Conservation (phyloP, 2,888 invertebrate genomes). For the Cremastinae sp. region DNA sequence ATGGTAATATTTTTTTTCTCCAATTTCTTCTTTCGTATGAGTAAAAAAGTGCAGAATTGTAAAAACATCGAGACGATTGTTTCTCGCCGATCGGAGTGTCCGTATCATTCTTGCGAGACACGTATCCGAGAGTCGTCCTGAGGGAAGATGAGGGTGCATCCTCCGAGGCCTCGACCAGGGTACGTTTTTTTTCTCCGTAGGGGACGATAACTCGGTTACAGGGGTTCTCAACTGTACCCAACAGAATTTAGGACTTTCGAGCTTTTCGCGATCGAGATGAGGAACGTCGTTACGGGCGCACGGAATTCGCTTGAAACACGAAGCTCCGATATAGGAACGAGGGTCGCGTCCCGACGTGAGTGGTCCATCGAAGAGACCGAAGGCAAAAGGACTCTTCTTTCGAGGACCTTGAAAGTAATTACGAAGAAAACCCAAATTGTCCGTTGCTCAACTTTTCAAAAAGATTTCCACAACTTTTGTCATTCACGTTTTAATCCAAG, state of each 20-base stretch:
- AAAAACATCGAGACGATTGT: constrained; percentile 15
- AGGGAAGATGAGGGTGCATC: constrained; percentile 72
- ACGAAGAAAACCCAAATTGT: constrained; percentile 47
- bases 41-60: constrained; percentile 19
- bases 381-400: constrained; percentile 23
- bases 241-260: constrained; percentile 34
- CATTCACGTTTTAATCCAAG: constrained; percentile 2
- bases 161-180: constrained; percentile 58
- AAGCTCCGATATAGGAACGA: background rate
- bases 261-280: constrained; percentile 10
- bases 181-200: constrained; percentile 63
- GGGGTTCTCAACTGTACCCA: constrained; percentile 70
- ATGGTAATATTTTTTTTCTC: too few relatives aligned
- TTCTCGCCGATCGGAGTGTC: constrained; percentile 29
- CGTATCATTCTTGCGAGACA: constrained; percentile 69
- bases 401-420: constrained; percentile 58
- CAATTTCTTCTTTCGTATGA: too few relatives aligned
- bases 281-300: background rate
- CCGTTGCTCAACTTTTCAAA: constrained; percentile 23
- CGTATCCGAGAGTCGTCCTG: constrained; percentile 69
- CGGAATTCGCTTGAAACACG: constrained; percentile 22
- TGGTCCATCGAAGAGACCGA: constrained; percentile 13
- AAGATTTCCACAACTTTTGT: constrained; percentile 12
- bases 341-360: constrained; percentile 15
- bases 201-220: constrained; percentile 75